Conservation (phyloP, 2,113 vertebrate genomes). For the Lepus europaeus region DNA sequence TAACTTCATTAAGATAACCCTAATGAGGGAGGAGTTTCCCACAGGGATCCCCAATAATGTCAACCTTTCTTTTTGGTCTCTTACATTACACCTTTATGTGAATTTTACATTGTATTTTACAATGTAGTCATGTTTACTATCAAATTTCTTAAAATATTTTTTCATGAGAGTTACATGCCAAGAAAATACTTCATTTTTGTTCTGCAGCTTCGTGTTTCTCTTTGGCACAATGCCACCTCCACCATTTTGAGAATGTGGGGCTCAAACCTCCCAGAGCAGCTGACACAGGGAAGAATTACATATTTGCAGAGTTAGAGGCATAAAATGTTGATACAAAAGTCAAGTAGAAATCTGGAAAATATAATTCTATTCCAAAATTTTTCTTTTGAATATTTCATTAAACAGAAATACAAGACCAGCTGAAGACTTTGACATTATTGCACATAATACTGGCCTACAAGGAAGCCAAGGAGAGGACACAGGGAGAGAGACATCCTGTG, state of each 20-base stretch:
- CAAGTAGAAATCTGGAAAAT: neutral
- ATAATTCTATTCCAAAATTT: slow-evolving; percentile 37
- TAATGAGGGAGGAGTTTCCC: neutral
- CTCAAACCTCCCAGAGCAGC: neutral
- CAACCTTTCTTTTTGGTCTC: neutral
- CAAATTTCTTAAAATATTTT: neutral
- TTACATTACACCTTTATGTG: neutral
- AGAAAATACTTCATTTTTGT: neutral
- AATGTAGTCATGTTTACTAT: neutral
- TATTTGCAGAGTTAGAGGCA: neutral
- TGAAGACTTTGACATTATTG: neutral
- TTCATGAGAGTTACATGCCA: slow-evolving; percentile 24
- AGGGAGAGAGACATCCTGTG: neutral
- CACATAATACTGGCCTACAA: neutral
- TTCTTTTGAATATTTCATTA: neutral
- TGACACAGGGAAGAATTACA: neutral
- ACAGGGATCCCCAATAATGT: neutral
- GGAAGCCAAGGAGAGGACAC: neutral
- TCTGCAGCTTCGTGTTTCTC: neutral
- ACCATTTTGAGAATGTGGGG: neutral
- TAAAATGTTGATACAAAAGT: slow-evolving; percentile 16
- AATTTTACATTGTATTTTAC: neutral
- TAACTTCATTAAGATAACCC: neutral
- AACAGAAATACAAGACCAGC: neutral
- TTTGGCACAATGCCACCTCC: neutral